phyloP scores from a whole-genome alignment of 2,797 vertebrate species.

The Enteromius mattozi region DNA sequence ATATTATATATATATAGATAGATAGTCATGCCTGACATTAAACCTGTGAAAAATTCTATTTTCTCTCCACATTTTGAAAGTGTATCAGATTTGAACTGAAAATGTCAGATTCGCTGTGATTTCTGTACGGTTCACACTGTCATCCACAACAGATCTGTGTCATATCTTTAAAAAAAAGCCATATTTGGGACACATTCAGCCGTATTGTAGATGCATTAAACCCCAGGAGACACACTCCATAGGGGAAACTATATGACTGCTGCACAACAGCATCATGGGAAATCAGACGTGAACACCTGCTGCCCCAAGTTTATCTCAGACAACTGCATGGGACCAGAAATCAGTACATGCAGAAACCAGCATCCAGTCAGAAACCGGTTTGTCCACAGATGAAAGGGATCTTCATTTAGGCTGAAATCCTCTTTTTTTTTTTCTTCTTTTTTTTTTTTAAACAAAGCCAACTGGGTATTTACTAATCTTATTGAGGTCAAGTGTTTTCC shows the following conservation, averaged over 20 bases:
- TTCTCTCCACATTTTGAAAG: not conserved
- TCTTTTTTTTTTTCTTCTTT: not conserved
- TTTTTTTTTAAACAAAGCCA: conserved; percentile 8
- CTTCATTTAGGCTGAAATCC: conserved; percentile 15
- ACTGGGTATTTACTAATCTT: conserved; percentile 54
- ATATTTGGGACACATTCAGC: conserved; percentile 12
- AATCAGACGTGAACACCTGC: not conserved
- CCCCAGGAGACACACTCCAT: not conserved
- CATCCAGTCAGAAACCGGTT: conserved; percentile 21
- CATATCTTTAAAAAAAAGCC: not conserved
- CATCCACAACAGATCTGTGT: not conserved
- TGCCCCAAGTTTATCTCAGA: not conserved
- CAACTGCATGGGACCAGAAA: not conserved
- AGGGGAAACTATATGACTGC: not conserved
- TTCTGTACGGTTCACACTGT: not conserved
- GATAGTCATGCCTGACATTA: not conserved
- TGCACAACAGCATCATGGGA: conserved; percentile 8
- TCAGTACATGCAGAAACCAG: not conserved
- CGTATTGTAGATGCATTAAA: not conserved
- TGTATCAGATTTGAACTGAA: conserved; percentile 5
- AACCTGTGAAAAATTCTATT: not conserved
- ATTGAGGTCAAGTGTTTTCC: conserved; percentile 59
- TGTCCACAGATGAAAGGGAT: conserved; percentile 34
- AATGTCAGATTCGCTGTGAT: not conserved
- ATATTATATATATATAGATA: not conserved